A percentile compares a stretch with the other conserved stretches of the same genome.
phyloP scores from a whole-genome alignment of 2,888 invertebrate genomes.

The Diloba caeruleocephala region DNA sequence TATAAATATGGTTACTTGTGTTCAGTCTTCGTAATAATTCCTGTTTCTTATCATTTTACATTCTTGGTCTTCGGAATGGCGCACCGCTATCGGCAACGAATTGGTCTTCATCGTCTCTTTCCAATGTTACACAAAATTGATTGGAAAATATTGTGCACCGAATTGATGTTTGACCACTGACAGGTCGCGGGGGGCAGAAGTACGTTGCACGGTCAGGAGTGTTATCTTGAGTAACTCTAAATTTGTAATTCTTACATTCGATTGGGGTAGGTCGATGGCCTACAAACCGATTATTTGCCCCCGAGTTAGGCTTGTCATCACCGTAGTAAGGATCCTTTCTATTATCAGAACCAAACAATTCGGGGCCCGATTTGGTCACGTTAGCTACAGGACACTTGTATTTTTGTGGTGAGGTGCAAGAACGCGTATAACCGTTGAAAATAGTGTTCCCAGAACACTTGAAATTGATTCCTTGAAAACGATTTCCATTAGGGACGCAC shows the following conservation, averaged over 20 bases:
- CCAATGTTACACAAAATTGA: conserved; percentile 80
- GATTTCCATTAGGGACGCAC: conserved; percentile 80
- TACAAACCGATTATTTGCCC: conserved; percentile 21
- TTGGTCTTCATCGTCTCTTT: conserved; percentile 76
- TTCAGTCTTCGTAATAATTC: conserved; percentile 34
- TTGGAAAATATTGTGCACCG: conserved; percentile 84
- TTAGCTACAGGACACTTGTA: conserved; percentile 77
- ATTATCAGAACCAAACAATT: conserved; percentile 62
- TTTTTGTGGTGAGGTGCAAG: conserved; percentile 77
- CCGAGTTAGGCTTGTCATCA: conserved; percentile 30
- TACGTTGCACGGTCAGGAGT: conserved; percentile 73
- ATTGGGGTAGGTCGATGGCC: conserved; percentile 64
- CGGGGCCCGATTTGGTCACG: conserved; percentile 58
- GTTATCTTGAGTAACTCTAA: conserved; percentile 75
- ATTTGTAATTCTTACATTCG: conserved; percentile 84
- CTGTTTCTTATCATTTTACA: conserved; percentile 15
- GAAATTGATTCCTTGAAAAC: conserved; percentile 83
- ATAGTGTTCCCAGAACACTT: conserved; percentile 81
- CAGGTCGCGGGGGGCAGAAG: conserved; percentile 79
- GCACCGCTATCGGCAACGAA: conserved; percentile 67
- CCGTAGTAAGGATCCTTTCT: conserved; percentile 56
- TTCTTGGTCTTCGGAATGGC: conserved; percentile 74
- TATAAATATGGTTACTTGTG: conserved; percentile 1
- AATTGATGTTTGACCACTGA: conserved; percentile 67
- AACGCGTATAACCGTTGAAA: conserved; percentile 78